Percentiles rank a stretch among this genome's conserved stretches.
These are phyloP conservation scores for Diachrysia chrysitis DNA, from an alignment of 2,888 invertebrate species.

Conservation along the genomic window DNA sequence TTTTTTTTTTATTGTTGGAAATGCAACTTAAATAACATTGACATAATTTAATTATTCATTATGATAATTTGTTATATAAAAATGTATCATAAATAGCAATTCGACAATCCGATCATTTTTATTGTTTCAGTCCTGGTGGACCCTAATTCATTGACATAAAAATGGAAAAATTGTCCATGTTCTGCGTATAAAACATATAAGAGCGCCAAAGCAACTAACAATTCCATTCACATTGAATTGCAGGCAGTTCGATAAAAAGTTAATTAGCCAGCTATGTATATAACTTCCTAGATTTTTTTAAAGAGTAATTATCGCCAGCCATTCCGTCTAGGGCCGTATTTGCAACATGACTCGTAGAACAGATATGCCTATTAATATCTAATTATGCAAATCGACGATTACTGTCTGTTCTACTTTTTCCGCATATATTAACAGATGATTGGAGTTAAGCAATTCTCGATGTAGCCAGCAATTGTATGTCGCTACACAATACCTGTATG, in stretches of 20 bases:
- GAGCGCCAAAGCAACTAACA: constrained; percentile 10
- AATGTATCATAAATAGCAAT: too few species aligned
- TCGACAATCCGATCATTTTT: too few species aligned
- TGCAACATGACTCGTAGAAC: constrained; percentile 9
- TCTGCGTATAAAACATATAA: constrained; percentile 10
- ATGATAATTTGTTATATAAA: too few species aligned
- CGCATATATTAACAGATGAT: constrained; percentile 34
- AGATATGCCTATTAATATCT: constrained; percentile 16
- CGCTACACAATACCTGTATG: constrained; percentile 15
- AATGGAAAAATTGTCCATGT: constrained; percentile 6
- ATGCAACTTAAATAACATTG: neutral
- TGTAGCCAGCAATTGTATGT: constrained; percentile 16
- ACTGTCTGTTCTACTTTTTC: constrained; percentile 37
- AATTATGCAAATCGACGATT: constrained; percentile 31
- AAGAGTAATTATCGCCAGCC: constrained; percentile 9
- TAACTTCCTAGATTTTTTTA: constrained; percentile 41
- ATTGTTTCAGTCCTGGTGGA: too few species aligned
- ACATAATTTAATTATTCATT: too few species aligned
- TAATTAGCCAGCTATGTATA: constrained; percentile 20
- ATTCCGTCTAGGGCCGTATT: constrained; percentile 16
- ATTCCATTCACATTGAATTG: constrained; percentile 12
- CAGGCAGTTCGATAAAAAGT: constrained; percentile 27
- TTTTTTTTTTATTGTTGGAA: neutral
- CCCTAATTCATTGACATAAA: neutral
- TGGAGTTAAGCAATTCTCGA: constrained; percentile 36